Percentiles rank a stretch among this genome's conserved stretches.
Evolutionary conservation across 2,797 vertebrate species (phyloP).

Genomic region (Alfaro cultratus): DNA sequence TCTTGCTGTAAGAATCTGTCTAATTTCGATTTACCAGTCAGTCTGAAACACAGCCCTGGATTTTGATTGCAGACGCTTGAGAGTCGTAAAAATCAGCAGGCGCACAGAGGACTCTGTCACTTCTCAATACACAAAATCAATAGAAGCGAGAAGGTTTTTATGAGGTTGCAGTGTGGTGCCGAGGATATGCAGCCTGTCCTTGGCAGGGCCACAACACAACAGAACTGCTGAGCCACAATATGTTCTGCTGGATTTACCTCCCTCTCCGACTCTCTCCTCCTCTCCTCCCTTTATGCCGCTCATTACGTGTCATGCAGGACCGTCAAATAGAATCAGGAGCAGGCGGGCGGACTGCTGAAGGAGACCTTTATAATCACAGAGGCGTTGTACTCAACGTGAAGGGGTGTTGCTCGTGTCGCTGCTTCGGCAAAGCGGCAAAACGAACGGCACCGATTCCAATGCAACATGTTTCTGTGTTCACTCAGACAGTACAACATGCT

Average conservation of each 20-base stretch:
- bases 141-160: conserved; percentile 41
- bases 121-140: conserved; percentile 50
- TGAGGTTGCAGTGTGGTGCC: conserved; percentile 45
- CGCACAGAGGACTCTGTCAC: conserved; percentile 30
- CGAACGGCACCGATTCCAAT: not conserved
- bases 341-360: conserved; percentile 14
- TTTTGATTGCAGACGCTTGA: conserved; percentile 34
- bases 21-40: conserved; percentile 10
- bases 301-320: conserved; percentile 54
- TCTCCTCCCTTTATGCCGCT: conserved; percentile 29
- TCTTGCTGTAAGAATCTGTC: conserved; percentile 16
- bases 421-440: not conserved
- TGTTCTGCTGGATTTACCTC: conserved; percentile 57
- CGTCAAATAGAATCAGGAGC: conserved; percentile 59
- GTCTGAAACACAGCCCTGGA: conserved; percentile 22
- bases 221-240: conserved; percentile 65
- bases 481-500: not conserved
- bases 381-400: conserved; percentile 38
- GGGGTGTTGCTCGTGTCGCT: conserved; percentile 46
- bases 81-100: conserved; percentile 35
- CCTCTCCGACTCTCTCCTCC: conserved; percentile 5
- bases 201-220: conserved; percentile 49
- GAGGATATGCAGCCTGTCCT: conserved; percentile 50
- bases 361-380: conserved; percentile 20
- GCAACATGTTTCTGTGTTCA: not conserved